Evolutionary conservation across 2,888 invertebrate genomes (phyloP).

Genomic region (Blastobasis adustella): DNA sequence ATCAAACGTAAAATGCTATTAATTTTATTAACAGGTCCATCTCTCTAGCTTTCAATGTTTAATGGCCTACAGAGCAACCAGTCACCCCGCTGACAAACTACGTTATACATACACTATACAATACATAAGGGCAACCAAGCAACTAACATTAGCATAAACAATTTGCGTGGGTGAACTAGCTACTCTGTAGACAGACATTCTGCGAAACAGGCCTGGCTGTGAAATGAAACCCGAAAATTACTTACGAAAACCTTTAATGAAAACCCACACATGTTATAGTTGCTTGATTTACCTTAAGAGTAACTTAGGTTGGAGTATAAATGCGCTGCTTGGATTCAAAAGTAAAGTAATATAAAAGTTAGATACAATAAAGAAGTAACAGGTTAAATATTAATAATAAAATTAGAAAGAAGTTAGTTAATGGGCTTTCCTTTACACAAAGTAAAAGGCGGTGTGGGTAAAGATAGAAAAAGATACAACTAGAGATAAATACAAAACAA

Average conservation of each 20-base stretch:
- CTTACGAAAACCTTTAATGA: conserved; percentile 49
- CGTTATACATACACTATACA: conserved; percentile 16
- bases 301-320: neutral
- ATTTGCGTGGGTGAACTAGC: conserved; percentile 46
- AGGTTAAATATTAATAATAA: neutral
- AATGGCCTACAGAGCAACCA: conserved; percentile 50
- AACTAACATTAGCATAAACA: conserved; percentile 35
- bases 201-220: conserved; percentile 20
- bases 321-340: neutral
- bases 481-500: too few species aligned
- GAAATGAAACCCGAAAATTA: conserved; percentile 55
- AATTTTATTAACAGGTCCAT: too few species aligned
- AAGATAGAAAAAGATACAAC: too few species aligned
- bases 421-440: too few species aligned
- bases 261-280: conserved; percentile 57
- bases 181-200: conserved; percentile 48
- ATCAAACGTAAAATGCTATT: too few species aligned
- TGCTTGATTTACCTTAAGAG: conserved; percentile 66
- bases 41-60: neutral
- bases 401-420: too few species aligned
- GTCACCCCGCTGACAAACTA: conserved; percentile 26
- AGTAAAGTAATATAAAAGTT: neutral
- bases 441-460: too few species aligned
- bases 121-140: conserved; percentile 63
- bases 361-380: conserved; percentile 1